Conservation (phyloP, 2,797 vertebrate genomes). For the Karalla daura region DNA sequence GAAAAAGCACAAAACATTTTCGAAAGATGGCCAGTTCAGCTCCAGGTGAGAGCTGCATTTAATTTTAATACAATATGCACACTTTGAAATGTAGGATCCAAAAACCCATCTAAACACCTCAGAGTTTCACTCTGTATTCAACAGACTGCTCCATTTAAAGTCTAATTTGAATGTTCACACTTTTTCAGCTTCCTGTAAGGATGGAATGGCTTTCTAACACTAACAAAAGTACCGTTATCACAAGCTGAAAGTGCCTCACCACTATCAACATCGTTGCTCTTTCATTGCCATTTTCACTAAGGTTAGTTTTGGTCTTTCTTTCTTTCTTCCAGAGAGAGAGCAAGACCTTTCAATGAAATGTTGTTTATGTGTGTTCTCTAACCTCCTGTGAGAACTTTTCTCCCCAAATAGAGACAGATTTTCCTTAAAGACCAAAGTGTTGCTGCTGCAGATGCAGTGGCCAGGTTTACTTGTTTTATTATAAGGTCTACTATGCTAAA, state of each 20-base stretch:
- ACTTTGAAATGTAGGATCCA: slow-evolving; percentile 38
- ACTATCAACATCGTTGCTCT: not conserved
- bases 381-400: not conserved
- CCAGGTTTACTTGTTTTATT: not conserved
- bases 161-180: slow-evolving; percentile 6
- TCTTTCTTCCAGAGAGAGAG: not conserved
- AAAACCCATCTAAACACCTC: slow-evolving; percentile 31
- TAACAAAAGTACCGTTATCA: not conserved
- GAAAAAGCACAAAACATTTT: slow-evolving; percentile 18
- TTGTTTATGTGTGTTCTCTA: not conserved
- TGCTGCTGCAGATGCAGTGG: not conserved
- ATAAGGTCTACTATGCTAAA: not conserved
- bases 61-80: slow-evolving; percentile 45
- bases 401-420: not conserved
- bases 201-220: not conserved
- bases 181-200: slow-evolving; percentile 9
- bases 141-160: not conserved
- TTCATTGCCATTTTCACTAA: slow-evolving; percentile 9
- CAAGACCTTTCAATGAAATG: not conserved
- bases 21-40: slow-evolving; percentile 26
- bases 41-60: slow-evolving; percentile 40
- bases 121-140: slow-evolving; percentile 18
- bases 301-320: not conserved
- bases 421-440: not conserved
- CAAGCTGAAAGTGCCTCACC: slow-evolving; percentile 2